A percentile compares a stretch with the other conserved stretches of the same genome.
Evolutionary conservation across 2,888 invertebrate genomes (phyloP).

Genomic region (Geophilus truncorum): DNA sequence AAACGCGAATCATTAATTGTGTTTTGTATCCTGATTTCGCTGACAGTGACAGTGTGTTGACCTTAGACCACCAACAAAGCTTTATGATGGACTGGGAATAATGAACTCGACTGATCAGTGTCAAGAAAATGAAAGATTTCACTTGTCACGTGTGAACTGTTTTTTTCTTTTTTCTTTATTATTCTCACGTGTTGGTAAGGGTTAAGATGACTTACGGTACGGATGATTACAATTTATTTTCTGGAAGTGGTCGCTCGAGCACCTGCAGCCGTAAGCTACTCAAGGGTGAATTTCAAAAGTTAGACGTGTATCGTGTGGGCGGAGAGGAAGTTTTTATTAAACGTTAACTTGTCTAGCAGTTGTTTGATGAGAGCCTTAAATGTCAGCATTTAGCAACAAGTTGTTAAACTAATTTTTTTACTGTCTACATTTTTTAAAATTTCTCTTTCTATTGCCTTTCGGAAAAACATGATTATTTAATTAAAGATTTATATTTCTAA

Average conservation of each 20-base stretch:
- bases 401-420: neutral
- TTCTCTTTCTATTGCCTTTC: neutral
- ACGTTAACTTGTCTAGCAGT: neutral
- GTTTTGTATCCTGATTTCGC: neutral
- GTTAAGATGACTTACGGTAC: constrained; percentile 31
- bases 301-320: neutral
- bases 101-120: constrained; percentile 32
- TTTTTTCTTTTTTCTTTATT: neutral
- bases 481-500: neutral
- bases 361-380: neutral
- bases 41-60: neutral
- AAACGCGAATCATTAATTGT: neutral
- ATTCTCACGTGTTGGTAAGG: neutral
- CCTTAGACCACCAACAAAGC: neutral
- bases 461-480: neutral
- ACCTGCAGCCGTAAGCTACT: neutral
- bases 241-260: neutral
- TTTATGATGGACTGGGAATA: neutral
- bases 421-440: too few species aligned
- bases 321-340: neutral
- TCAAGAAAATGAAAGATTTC: constrained; percentile 23
- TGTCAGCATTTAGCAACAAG: neutral
- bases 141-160: constrained; percentile 4
- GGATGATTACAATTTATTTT: constrained; percentile 30
- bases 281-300: neutral